phyloP scores from a whole-genome alignment of 1,140 invertebrate genomes.

The Aphis gossypii region DNA sequence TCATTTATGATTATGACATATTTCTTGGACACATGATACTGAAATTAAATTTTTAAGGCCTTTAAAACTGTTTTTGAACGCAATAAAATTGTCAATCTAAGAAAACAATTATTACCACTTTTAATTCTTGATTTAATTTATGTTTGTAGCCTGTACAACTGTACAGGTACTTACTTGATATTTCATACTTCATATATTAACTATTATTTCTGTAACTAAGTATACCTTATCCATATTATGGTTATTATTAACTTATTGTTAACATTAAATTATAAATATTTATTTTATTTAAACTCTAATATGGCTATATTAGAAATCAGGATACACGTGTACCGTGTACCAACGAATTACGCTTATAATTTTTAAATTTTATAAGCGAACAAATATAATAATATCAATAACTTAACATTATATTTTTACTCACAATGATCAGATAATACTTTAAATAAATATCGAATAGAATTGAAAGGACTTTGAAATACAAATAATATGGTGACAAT shows the following conservation, averaged over 20 bases:
- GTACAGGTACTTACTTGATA: no score
- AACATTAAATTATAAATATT: neutral
- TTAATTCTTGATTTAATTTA: neutral
- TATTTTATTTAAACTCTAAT: no score
- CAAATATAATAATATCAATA: neutral
- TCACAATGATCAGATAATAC: neutral
- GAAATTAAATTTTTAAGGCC: neutral
- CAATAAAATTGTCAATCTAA: neutral
- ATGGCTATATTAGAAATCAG: neutral
- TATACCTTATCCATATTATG: no score
- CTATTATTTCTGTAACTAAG: neutral
- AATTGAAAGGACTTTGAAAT: neutral
- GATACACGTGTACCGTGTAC: no score
- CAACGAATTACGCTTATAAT: neutral
- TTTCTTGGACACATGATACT: no score
- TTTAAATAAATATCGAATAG: neutral
- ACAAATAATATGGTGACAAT: neutral
- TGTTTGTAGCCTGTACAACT: neutral
- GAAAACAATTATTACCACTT: neutral
- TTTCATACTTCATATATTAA: neutral
- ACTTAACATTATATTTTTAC: neutral
- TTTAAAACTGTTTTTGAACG: neutral
- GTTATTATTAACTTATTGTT: neutral
- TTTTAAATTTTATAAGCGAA: neutral
- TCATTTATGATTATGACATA: neutral